phyloP scores from a whole-genome alignment of 2,888 invertebrate genomes.

The Iselma pallidipennis region DNA sequence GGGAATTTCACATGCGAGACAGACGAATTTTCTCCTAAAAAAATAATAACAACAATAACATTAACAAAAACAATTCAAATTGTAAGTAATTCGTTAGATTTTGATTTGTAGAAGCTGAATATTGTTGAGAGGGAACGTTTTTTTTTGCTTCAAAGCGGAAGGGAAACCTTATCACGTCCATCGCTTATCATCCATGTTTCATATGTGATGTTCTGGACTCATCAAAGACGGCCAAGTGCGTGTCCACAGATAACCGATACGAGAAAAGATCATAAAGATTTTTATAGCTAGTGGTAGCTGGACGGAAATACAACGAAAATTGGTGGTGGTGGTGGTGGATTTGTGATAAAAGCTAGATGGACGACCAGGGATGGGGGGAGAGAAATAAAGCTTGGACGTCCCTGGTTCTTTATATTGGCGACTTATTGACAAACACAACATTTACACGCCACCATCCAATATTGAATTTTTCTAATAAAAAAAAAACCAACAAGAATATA shows the following conservation, averaged over 20 bases:
- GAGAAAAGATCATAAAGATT: slow-evolving; percentile 12
- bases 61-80: too few species aligned
- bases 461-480: background rate
- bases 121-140: too few species aligned
- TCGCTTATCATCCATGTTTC: slow-evolving; percentile 24
- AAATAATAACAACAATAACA: background rate
- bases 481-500: background rate
- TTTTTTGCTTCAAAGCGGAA: background rate
- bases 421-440: slow-evolving; percentile 6
- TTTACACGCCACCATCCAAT: slow-evolving; percentile 2
- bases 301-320: background rate
- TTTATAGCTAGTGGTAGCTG: slow-evolving; percentile 2
- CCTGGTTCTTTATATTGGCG: slow-evolving; percentile 1
- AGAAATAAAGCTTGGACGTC: background rate
- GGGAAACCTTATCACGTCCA: slow-evolving; percentile 6
- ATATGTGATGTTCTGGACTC: slow-evolving; percentile 20
- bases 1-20: background rate
- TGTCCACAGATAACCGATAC: slow-evolving; percentile 35
- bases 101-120: too few species aligned
- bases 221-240: slow-evolving; percentile 20
- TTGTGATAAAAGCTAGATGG: slow-evolving; percentile 1
- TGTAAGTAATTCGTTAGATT: too few species aligned
- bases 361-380: background rate
- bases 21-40: background rate
- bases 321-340: background rate